Evolutionary conservation across 2,888 invertebrate genomes (phyloP), one percentile per base, ranked within the genome.

Genomic region (Loripinus fragilis): DNA sequence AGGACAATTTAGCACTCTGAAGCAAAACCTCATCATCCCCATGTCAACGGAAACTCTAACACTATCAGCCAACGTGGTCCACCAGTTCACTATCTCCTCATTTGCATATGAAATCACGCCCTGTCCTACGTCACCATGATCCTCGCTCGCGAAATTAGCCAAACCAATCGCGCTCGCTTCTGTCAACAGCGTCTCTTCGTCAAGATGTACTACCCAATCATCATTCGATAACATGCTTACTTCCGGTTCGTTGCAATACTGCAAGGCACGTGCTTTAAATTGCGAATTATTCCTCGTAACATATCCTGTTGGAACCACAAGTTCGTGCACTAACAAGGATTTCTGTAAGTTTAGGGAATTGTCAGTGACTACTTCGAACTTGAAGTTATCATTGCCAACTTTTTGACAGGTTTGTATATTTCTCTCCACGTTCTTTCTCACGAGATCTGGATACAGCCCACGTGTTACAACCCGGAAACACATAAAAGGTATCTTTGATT

Each of bases 181-280:
- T 3, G 91, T 90, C 30, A 91, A 77, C 0, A 91, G 52, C 0
- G 90, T 90, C 80, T 91, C 91, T 77, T 91, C 91, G 73, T 91
- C 91, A 35, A 91, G 76, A 77, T 91, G 91, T 1, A 91, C 88
- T 30, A 91, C 89, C 90, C 90, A 91, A 76, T 91, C 91, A 74
- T 88, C 86, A 33, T 90, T 87, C 0, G 85, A 83, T 23, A 91
- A 74, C 33, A 88, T 83, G 70, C 89, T 87, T 0, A 90, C 81
- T 20, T 80, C 86, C 15, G 84, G 78, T 67, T 89, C 89, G 15
- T 90, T 78, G 74, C 89, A 90, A 69, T 89, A 91, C 65, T 91
- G 89, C 25, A 91, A 78, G 12, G 90, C 90, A 23, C 91, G 73
- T 0, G 91, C 90, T 77, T 91, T 91, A 73, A 86, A 90, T n/a